Percentiles rank a stretch among this genome's conserved stretches.
Evolutionary conservation across 2,888 invertebrate species (phyloP).

Genomic region (Macrosiphum euphorbiae): DNA sequence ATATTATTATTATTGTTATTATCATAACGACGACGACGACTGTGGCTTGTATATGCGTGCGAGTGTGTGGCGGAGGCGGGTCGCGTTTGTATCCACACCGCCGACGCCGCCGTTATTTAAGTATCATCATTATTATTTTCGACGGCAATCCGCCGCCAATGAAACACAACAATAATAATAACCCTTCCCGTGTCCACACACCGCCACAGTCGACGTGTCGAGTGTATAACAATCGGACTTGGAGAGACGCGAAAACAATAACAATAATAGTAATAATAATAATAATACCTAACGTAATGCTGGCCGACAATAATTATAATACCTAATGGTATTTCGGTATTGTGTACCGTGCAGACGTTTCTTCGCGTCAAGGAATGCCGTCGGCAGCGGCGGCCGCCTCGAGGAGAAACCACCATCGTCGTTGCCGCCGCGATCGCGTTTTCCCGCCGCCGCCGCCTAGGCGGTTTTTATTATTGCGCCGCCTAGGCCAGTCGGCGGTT

Average conservation of each 20-base stretch:
- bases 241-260: slow-evolving; percentile 47
- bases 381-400: neutral
- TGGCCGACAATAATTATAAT: slow-evolving; percentile 13
- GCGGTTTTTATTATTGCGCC: too few species aligned
- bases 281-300: slow-evolving; percentile 3
- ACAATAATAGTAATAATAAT: slow-evolving; percentile 35
- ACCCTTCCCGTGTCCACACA: neutral
- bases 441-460: neutral
- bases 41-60: neutral
- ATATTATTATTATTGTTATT: neutral
- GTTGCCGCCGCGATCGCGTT: neutral
- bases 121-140: slow-evolving; percentile 10
- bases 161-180: neutral
- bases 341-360: neutral
- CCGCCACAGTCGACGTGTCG: neutral
- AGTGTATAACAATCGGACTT: slow-evolving; percentile 9
- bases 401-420: too few species aligned
- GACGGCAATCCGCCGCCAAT: slow-evolving; percentile 24
- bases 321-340: slow-evolving; percentile 18
- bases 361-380: neutral
- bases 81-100: neutral
- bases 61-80: slow-evolving; percentile 12
- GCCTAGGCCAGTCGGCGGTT: neutral
- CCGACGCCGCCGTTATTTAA: neutral
- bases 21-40: neutral